Base-by-base conservation (phyloP, 1,140 invertebrate genomes). In the Dryas iulia region DNA sequence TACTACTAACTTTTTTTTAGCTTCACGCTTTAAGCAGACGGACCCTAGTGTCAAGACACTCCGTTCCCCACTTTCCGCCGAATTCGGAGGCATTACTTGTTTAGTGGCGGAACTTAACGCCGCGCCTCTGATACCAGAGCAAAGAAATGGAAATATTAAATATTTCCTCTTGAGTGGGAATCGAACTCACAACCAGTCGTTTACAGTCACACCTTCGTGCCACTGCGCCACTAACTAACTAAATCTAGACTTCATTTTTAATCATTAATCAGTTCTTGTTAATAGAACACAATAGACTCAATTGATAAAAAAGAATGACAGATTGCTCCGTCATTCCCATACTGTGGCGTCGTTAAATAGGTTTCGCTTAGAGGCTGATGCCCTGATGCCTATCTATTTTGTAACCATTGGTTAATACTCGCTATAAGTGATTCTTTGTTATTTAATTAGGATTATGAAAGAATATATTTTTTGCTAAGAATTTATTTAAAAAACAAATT, bases 321-420 rank as follows among this genome's bases (percentile, higher is more conserved):
- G 21, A 62, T 74, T n/a, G 66, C 64, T 47, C 62, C 54, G 66
- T 71, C 73, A 73, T 31, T 73, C 56, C 62, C 71, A 53, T 73
- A 66, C 71, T 39, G 28, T 31, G 12, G 26, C 60, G 57, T 39
- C 33, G 57, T 21, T 39, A 64, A 68, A 69, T 67, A 73, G 61
- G 62, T 74, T 70, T 65, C 57, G 58, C 69, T 31, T 52, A 33
- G 53, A 64, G 76, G 73, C 26, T 47, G 58, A 64, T 25, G 71
- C 75, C 69, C 73, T 59, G 35, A 66, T 69, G 63, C 57, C 61
- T 72, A 77, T 77, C 68, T 70, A 66, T 71, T 77, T 72, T 70
- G 54, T 74, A 72, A 76, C 72, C 68, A 62, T 73, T 73, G 52
- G 70, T 70, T 70, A 70, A 78, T 78, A 69, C 64, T 53, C 71